Base-by-base conservation (phyloP, 1,140 invertebrate species). In the Drosophila pandora region DNA sequence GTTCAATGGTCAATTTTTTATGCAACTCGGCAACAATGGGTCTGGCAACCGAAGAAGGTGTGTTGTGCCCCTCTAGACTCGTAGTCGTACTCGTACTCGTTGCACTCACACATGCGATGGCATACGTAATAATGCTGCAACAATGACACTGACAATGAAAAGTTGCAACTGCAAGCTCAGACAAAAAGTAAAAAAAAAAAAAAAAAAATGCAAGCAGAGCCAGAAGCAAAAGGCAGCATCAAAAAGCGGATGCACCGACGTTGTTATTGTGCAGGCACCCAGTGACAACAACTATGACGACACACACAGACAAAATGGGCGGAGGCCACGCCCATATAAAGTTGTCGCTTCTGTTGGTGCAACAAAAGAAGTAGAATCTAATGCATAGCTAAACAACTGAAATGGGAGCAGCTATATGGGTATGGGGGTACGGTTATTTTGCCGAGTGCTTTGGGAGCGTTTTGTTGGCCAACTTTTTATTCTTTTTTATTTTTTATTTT, bases 101-200 rank as follows among this genome's bases (percentile, higher is more conserved):
- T 43, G 32, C 23, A 55, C 39, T 52, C 22, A 63, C 21, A 54
- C 3, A 61, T 30, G 50, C 10, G 23, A 17, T 21, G n/a, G 22
- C 68, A 55, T 37, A 59, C 50, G 68, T 67, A 79, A 70, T 72
- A 62, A 55, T 52, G 64, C 45, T 41, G 55, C 75, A 82, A 82
- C 83, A 88, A 88, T 88, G 83, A 88, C 82, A 87, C 70, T 87
- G 82, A 76, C 82, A 87, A 87, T 87, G 82, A 87, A 70, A 70
- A 70, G 63, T 70, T 70, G 67, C 67, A 70, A 34, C 54, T 32
- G 43, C 50, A 69, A 70, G 56, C 25, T 45, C 47, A 50, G 17
- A 43, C 12, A 21, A 30, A 12, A 32, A 28, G 2, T 3, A n/a
- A 30, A 13, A 43, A 55, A 68, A 54, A 43, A 53, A 62, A 6